phyloP scores from a whole-genome alignment of 2,888 invertebrate genomes.

The Harmothoe impar region DNA sequence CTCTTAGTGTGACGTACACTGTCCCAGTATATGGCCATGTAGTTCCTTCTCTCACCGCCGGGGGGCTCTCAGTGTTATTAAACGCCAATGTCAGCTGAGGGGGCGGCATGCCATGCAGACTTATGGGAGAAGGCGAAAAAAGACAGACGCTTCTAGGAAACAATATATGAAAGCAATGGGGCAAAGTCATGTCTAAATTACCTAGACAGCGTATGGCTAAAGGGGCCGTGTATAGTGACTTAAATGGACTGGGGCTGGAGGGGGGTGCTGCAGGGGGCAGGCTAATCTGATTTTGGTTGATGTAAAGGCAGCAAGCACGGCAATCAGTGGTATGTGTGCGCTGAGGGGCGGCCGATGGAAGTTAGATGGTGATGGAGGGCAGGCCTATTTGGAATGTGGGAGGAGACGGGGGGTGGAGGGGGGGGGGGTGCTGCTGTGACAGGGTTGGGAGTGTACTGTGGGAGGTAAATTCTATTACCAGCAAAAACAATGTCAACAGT shows the following conservation, averaged over 20 bases:
- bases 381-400: no score
- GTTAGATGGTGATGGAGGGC: neutral
- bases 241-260: neutral
- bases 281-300: constrained; percentile 34
- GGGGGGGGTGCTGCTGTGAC: no score
- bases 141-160: no score
- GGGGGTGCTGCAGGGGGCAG: neutral
- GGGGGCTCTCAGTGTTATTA: neutral
- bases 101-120: neutral
- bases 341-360: neutral
- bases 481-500: constrained; percentile 8
- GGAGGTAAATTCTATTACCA: neutral
- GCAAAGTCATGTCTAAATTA: no score
- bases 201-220: neutral
- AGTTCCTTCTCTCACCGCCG: no score
- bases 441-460: no score
- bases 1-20: no score
- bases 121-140: no score
- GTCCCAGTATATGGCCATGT: no score
- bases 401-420: no score
- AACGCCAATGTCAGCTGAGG: neutral
- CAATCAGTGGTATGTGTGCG: constrained; percentile 16
- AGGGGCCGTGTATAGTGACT: neutral
- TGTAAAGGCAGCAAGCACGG: constrained; percentile 4
- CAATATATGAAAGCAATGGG: no score